Base-by-base conservation (phyloP, 1,140 invertebrate species). In the Eriocheir sinensis region DNA sequence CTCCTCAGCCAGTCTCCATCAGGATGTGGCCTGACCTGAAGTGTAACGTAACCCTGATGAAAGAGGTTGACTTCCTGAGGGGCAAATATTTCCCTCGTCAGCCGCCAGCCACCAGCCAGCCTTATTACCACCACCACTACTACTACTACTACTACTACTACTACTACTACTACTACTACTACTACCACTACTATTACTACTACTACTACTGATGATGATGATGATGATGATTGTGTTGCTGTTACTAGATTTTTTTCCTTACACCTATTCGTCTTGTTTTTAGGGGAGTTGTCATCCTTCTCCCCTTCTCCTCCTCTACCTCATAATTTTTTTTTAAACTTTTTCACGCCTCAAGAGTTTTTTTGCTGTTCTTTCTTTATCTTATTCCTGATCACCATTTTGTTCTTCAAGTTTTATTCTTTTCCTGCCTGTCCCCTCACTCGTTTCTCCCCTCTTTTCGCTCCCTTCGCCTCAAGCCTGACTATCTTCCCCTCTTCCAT, bases 1-100 rank as follows among this genome's bases (percentile, higher is more conserved):
- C 60, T 72, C 60, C 60, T 72, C 60, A 72, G 12, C 60, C 60
- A 72, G 60, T 72, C 60, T 72, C 60, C 60, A n/a, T 21, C 60
- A 72, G 60, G 60, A 72, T 72, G n/a, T 72, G 60, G n/a, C 60
- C 60, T 72, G 60, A 72, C 60, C 60, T 72, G n/a, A 72, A n/a
- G 60, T 72, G 60, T n/a, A 72, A 72, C 60, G 17, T 72, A n/a
- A 72, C 60, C 60, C 60, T 72, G 60, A 72, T 72, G 60, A 21
- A 72, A 72, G 60, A n/a, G 27, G 60, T 72, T 72, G 60, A 72
- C 60, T 72, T n/a, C 3, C 3, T n/a, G 60, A 21, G 21, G 4
- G 60, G 60, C 60, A 72, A 72, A 72, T n/a, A 72, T n/a, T 72
- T n/a, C n/a, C n/a, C n/a, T n/a, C 60, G 60, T 27, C 60, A 72